These are phyloP conservation scores for Agrochola litura DNA, from an alignment of 2,888 invertebrate genomes.

Conservation along the genomic window DNA sequence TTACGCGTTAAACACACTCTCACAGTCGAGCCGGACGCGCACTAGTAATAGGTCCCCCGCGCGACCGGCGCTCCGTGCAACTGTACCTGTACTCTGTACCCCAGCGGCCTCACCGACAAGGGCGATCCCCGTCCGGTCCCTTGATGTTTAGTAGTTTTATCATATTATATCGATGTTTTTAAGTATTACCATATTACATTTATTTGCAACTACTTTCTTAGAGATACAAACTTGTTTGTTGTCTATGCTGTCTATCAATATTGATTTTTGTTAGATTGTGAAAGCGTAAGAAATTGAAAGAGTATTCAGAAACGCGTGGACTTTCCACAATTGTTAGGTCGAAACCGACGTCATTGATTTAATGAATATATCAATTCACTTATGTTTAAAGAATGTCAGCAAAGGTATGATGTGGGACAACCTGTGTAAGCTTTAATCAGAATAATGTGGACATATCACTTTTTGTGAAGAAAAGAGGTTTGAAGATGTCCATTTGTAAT, in stretches of 20 bases:
- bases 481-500: slow-evolving; percentile 76
- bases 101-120: slow-evolving; percentile 40
- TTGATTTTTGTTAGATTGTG: slow-evolving; percentile 61
- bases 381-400: slow-evolving; percentile 46
- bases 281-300: slow-evolving; percentile 59
- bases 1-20: slow-evolving; percentile 87
- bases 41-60: slow-evolving; percentile 35
- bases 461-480: slow-evolving; percentile 69
- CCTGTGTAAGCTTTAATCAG: slow-evolving; percentile 81
- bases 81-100: not conserved
- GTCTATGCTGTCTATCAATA: slow-evolving; percentile 67
- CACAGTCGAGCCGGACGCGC: slow-evolving; percentile 21
- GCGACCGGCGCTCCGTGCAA: slow-evolving; percentile 19
- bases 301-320: slow-evolving; percentile 19
- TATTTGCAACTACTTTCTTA: slow-evolving; percentile 76
- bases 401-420: slow-evolving; percentile 67
- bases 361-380: slow-evolving; percentile 57
- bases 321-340: slow-evolving; percentile 47
- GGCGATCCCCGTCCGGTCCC: slow-evolving; percentile 78
- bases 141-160: slow-evolving; percentile 78
- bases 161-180: slow-evolving; percentile 77
- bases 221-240: slow-evolving; percentile 68
- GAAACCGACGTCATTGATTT: slow-evolving; percentile 40
- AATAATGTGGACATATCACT: slow-evolving; percentile 83
- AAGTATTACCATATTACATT: slow-evolving; percentile 73